Conservation (phyloP, 2,888 invertebrate genomes). For the Chrysopilus asiliformis region DNA sequence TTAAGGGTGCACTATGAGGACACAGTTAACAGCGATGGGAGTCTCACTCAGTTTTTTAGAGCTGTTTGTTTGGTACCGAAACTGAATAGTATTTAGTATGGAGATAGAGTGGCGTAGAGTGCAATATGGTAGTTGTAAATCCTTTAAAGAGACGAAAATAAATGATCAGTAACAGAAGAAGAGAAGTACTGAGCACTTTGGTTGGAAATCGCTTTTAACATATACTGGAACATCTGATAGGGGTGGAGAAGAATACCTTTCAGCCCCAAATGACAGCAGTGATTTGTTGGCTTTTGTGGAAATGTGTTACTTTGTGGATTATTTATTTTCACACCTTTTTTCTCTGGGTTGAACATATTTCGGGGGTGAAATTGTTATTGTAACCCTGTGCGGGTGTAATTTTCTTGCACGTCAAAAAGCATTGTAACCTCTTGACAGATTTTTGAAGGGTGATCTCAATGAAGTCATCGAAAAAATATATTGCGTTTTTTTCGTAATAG, state of each 20-base stretch:
- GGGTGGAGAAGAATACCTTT: conserved; percentile 14
- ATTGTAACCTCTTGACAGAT: no score
- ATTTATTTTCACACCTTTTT: conserved; percentile 16
- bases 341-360: no score
- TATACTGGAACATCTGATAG: no score
- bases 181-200: conserved; percentile 3
- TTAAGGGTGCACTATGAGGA: no score
- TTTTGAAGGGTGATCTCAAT: no score
- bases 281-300: conserved; percentile 16
- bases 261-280: conserved; percentile 15
- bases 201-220: conserved; percentile 13
- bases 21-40: no score
- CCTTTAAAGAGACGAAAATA: conserved; percentile 14
- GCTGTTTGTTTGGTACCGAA: background rate
- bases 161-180: conserved; percentile 9
- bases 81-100: background rate
- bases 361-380: conserved; percentile 9
- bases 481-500: no score
- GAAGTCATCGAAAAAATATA: no score
- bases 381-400: no score
- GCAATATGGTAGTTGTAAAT: background rate
- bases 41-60: no score
- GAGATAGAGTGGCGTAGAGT: background rate
- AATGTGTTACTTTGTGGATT: conserved; percentile 15
- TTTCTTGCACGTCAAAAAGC: no score